These are phyloP conservation scores for Gila orcuttii DNA, from an alignment of 2,113 vertebrate genomes.

Conservation along the genomic window DNA sequence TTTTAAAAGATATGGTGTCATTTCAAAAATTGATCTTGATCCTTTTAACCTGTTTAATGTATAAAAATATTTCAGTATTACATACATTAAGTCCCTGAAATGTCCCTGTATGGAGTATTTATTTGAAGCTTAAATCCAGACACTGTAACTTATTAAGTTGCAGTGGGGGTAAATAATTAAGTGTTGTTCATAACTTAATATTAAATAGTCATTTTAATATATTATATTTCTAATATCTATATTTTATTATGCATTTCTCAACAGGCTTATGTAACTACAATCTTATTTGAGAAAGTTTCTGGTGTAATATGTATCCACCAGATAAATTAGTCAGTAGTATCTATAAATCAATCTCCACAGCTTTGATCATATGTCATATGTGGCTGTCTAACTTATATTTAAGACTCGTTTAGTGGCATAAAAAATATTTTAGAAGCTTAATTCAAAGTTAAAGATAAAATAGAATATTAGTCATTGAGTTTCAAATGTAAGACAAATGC, in stretches of 20 bases:
- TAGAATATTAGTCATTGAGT: background rate
- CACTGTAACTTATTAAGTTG: background rate
- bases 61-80: too few species aligned
- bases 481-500: background rate
- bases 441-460: background rate
- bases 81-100: background rate
- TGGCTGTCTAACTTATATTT: background rate
- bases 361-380: background rate
- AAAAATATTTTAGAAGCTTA: background rate
- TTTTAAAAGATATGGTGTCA: background rate
- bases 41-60: background rate
- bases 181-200: background rate
- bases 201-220: background rate
- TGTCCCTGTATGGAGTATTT: background rate
- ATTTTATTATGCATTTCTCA: background rate
- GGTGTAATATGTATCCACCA: slow-evolving; percentile 1
- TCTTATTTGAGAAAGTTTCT: background rate
- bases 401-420: background rate
- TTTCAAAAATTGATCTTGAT: background rate
- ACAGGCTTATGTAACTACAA: background rate
- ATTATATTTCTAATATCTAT: background rate
- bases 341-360: background rate
- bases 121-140: background rate
- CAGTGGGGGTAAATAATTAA: background rate
- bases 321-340: background rate